Percentiles rank a stretch among this genome's conserved stretches.
Evolutionary conservation across 1,140 invertebrate genomes (phyloP).

Genomic region (Battus philenor): DNA sequence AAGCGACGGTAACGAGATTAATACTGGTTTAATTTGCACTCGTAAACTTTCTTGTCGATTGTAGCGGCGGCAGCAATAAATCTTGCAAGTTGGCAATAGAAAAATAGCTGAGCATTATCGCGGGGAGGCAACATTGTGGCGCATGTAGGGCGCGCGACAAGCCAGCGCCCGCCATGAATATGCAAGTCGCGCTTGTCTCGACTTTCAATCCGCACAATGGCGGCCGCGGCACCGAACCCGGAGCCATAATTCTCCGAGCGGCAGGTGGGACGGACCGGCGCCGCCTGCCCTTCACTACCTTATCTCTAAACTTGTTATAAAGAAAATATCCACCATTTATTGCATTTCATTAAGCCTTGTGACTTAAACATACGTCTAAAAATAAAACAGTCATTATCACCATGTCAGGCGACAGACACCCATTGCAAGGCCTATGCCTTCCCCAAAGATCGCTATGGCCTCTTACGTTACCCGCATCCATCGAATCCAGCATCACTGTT

Average conservation of each 20-base stretch:
- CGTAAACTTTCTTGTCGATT: too few species aligned
- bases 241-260: conserved; percentile 2
- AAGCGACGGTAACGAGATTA: too few species aligned
- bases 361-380: neutral
- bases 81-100: conserved; percentile 2
- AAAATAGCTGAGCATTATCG: conserved; percentile 1
- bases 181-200: conserved; percentile 13
- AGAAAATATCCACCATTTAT: neutral
- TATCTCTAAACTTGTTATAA: conserved; percentile 6
- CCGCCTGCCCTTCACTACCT: neutral
- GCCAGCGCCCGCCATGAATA: conserved; percentile 8
- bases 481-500: too few species aligned
- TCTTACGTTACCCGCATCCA: neutral
- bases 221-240: conserved; percentile 7
- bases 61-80: neutral
- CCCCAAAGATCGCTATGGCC: too few species aligned
- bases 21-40: too few species aligned
- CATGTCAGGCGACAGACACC: too few species aligned
- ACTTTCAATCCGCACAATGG: conserved; percentile 13
- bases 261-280: neutral
- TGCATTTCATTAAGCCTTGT: neutral
- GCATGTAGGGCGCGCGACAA: conserved; percentile 6
- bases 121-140: neutral
- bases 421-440: too few species aligned
- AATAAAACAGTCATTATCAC: too few species aligned